Conservation (phyloP, 2,797 vertebrate species). For the Paedocypris micromegethes region DNA sequence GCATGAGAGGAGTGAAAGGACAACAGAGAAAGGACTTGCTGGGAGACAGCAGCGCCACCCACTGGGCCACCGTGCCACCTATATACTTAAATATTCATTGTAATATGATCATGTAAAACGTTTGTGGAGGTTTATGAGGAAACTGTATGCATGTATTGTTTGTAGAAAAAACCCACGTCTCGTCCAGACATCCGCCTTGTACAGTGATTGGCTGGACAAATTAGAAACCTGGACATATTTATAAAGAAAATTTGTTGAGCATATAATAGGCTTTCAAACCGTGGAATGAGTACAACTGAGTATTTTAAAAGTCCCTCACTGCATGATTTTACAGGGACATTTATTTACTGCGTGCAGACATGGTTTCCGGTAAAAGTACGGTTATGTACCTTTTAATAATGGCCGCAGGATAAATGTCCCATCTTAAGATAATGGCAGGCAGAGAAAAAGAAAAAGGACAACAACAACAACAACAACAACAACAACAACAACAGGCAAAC, state of each 20-base stretch:
- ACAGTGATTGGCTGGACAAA: constrained; percentile 4
- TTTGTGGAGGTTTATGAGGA: too few species aligned
- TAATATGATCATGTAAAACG: too few species aligned
- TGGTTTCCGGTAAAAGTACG: neutral
- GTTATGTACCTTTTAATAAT: constrained; percentile 1
- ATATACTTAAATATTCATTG: too few species aligned
- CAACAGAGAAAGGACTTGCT: too few species aligned
- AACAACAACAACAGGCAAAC: constrained; percentile 17
- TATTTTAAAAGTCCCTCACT: constrained; percentile 6
- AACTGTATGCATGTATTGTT: neutral
- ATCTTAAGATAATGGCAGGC: neutral
- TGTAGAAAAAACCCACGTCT: neutral
- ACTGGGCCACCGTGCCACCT: too few species aligned
- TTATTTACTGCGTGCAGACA: constrained; percentile 1
- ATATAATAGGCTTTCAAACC: neutral
- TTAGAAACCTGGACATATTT: neutral
- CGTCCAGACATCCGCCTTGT: constrained; percentile 26
- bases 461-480: constrained; percentile 19
- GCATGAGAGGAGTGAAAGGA: too few species aligned
- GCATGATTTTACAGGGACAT: neutral
- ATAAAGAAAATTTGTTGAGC: constrained; percentile 10
- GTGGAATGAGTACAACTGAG: neutral
- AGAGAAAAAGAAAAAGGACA: neutral
- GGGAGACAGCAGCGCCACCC: too few species aligned
- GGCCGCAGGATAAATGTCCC: constrained; percentile 15